Percentiles rank a stretch among this genome's conserved stretches.
Conservation (phyloP, 2,888 invertebrate species). For the Scaptomyza reducta region DNA sequence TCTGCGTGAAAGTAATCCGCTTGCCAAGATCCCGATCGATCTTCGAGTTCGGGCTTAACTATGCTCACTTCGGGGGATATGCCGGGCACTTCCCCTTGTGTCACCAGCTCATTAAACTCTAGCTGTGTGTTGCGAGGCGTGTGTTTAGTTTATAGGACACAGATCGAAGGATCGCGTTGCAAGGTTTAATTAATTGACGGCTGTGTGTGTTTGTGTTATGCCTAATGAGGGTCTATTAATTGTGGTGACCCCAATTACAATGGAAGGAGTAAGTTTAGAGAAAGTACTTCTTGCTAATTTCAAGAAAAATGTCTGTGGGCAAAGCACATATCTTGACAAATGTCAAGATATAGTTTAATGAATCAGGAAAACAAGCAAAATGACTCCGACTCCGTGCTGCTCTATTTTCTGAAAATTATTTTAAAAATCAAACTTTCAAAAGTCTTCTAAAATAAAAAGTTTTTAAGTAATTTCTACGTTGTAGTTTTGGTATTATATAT, state of each 20-base stretch:
- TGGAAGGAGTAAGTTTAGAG: not conserved
- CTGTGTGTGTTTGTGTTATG: constrained; percentile 39
- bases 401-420: too few relatives aligned
- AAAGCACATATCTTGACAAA: not conserved
- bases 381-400: not conserved
- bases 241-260: constrained; percentile 17
- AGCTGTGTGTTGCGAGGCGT: constrained; percentile 31
- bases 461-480: too few relatives aligned
- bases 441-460: too few relatives aligned
- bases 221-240: constrained; percentile 55
- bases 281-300: constrained; percentile 4
- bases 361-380: not conserved
- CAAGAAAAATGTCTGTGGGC: not conserved
- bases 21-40: constrained; percentile 26
- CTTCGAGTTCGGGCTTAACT: constrained; percentile 29
- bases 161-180: constrained; percentile 32
- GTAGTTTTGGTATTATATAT: too few relatives aligned
- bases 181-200: constrained; percentile 58
- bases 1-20: constrained; percentile 74
- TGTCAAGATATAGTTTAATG: too few relatives aligned
- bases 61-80: constrained; percentile 46
- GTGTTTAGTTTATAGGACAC: constrained; percentile 17
- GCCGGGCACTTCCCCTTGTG: constrained; percentile 54
- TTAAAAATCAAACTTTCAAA: too few relatives aligned
- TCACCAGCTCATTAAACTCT: constrained; percentile 67